Conservation (phyloP, 23 tunicate genomes). For the Halocynthia aurantium region DNA sequence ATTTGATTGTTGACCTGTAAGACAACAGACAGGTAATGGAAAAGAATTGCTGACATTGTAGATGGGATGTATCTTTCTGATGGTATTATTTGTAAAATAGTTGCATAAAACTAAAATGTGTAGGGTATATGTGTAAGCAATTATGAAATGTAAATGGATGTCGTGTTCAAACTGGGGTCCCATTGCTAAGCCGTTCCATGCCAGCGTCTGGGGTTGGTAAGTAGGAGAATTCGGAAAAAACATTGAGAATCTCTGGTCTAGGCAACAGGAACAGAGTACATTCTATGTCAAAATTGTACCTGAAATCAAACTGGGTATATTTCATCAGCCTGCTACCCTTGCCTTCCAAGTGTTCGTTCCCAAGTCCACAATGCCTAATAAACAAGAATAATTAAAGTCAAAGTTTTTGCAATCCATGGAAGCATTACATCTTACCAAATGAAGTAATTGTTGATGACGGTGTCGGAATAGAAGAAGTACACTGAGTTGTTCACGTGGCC, state of each 20-base stretch:
- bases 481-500: conserved; percentile 42
- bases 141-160: too few species aligned
- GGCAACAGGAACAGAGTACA: neutral
- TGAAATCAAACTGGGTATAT: neutral
- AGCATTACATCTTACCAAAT: conserved; percentile 28
- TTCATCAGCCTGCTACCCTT: neutral
- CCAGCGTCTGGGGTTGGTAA: too few species aligned
- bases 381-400: neutral
- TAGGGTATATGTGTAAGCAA: too few species aligned
- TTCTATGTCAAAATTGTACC: neutral
- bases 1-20: conserved; percentile 12
- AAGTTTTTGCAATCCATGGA: neutral
- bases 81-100: too few species aligned
- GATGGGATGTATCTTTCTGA: neutral
- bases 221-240: too few species aligned
- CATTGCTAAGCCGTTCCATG: too few species aligned
- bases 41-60: neutral
- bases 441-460: conserved; percentile 44
- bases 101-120: too few species aligned
- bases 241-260: too few species aligned
- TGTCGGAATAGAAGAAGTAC: conserved; percentile 37
- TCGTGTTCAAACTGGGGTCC: too few species aligned
- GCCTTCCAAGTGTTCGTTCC: neutral
- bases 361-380: conserved; percentile 22
- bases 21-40: neutral